Base-by-base conservation (phyloP, 2,888 invertebrate species). In the Acrocyrtus sp. region DNA sequence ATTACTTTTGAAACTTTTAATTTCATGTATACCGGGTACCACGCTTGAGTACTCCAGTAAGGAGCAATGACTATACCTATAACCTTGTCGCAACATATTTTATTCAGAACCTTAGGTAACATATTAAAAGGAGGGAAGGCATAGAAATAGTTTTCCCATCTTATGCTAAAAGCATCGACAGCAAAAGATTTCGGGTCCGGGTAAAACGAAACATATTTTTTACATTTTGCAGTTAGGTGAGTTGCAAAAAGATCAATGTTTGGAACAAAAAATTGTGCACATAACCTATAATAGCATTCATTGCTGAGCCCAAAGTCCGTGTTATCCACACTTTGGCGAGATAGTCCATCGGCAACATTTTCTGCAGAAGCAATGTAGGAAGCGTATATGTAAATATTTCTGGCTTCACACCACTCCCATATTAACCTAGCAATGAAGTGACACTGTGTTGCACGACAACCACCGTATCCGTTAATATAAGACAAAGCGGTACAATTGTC, bases 61-160 rank as follows among this genome's bases (percentile, higher is more conserved):
- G 78, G 78, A 0, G 65, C 72, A 1, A 78, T 73, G 0, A 78
- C 39, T 50, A 78, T 74, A 8, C 68, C 74, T 0, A 41, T 15
- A 3, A 68, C 74, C 10, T 67, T 47, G 10, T 74, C 74, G 15
- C 57, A 12, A 1, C 22, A 24, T 24, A 78, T 69, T 57, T 78
- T 78, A 39, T 54, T 41, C 8, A 77, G 27, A 0, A 66, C 62
- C 68, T 34, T 47, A n/a, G 47, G 17, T 47, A 47, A 47, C 6
- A 47, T 47, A 27, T 29, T 48, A 60, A 75, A 75, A 0, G 72
- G 75, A 0, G 75, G 72, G 45, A 75, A 75, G 1, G 61, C 62
- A 56, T 75, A 75, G 21, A 62, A 61, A 1, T 19, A 22, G 5
- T 26, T 15, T 0, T 43, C 47, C 75, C 75, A 75, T 0, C 21